Evolutionary conservation across 1,140 invertebrate species (phyloP).

Genomic region (Drosophila yakuba): DNA sequence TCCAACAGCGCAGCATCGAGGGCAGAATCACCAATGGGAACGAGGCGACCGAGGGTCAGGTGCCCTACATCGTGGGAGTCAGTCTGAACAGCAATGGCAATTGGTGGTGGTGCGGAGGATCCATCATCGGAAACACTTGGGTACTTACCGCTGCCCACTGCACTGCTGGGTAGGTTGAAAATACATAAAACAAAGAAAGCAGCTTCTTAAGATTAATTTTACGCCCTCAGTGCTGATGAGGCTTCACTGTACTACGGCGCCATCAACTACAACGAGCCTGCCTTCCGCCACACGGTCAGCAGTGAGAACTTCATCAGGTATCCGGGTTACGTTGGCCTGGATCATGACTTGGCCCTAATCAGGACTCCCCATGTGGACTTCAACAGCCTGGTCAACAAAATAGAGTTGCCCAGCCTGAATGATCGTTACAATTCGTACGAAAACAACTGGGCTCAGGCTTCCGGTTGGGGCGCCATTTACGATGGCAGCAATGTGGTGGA

Average conservation of each 20-base stretch:
- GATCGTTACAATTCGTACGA: constrained; percentile 52
- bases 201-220: constrained; percentile 24
- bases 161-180: constrained; percentile 17
- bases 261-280: constrained; percentile 49
- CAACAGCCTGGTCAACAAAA: constrained; percentile 49
- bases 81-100: constrained; percentile 67
- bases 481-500: constrained; percentile 53
- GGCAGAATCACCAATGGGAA: constrained; percentile 78
- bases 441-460: constrained; percentile 40
- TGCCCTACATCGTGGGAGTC: constrained; percentile 86
- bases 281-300: constrained; percentile 41
- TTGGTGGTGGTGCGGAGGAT: constrained; percentile 87
- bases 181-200: neutral
- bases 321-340: constrained; percentile 1
- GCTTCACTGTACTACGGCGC: constrained; percentile 68
- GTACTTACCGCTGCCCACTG: constrained; percentile 88
- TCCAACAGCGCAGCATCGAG: constrained; percentile 31
- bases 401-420: constrained; percentile 54
- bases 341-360: constrained; percentile 51
- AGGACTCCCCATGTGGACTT: constrained; percentile 52
- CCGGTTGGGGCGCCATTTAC: constrained; percentile 58
- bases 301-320: constrained; percentile 48
- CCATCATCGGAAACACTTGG: constrained; percentile 86
- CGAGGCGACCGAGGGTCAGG: constrained; percentile 81
- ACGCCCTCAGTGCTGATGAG: constrained; percentile 20